Base-by-base conservation (phyloP, 2,797 vertebrate genomes). In the Enteromius afrohamiltoni region DNA sequence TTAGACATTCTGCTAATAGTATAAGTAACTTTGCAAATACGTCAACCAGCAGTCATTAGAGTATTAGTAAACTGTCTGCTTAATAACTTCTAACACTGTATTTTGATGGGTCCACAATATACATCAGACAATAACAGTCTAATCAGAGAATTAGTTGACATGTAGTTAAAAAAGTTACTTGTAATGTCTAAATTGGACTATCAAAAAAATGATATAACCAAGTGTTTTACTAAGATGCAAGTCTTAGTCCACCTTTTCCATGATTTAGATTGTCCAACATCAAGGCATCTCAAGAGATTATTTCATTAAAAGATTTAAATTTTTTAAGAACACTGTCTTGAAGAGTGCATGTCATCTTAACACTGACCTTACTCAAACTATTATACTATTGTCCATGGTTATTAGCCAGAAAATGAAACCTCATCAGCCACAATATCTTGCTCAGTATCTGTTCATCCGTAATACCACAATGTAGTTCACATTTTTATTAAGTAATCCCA, bases 401-500 rank as follows among this genome's bases (percentile, higher is more conserved):
- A 58, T 23, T 58, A 21, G 53, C 53, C 60, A 62, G 26, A 62
- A 26, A 16, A 62, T 29, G 60, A 62, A 62, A 16, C 7, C 4
- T 29, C 29, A 21, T 37, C 31, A 67, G 21, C 16, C 62, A 3
- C 14, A 29, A 62, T 16, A 29, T 29, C 13, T 62, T 14, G 60
- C 13, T 62, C 5, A 29, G 23, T 29, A 26, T 71, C 7, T 29
- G 14, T 51, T 21, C 13, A 29, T 62, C 40, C 31, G 26, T n/a
- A 81, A 71, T 47, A 65, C 42, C 42, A 65, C 42, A 26, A 47
- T 45, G 19, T 7, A 42, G 62, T 51, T 17, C 73, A 78, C n/a
- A 23, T 53, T 80, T 84, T 82, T 76, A 45, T 55, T 69, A 65
- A 55, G 53, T 75, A 60, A 82, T 75, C 51, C 42, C 62, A 62